Evolutionary conservation across 2,113 vertebrate genomes (phyloP), one percentile per base, ranked within the genome.

Genomic region (Caretta caretta): DNA sequence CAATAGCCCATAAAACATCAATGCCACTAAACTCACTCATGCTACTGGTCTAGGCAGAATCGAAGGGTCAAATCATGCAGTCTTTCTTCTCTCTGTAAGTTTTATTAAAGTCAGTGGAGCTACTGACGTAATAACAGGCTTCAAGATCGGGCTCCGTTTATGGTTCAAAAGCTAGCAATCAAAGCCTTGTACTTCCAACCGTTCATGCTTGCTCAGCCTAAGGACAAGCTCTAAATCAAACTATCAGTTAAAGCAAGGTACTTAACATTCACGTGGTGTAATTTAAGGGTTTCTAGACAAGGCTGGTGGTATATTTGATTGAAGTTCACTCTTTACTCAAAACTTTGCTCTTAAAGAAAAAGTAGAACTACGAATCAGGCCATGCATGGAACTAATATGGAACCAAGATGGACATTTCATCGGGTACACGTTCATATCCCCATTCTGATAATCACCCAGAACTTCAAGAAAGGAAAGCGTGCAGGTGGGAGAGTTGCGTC

Each of bases 301-400:
- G 27, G 19, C 4, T n/a, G 0, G 13, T 35, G 10, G 2, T 31
- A 0, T 13, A 6, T n/a, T 59, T 56, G 10, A 3, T 8, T 3
- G 75, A 87, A 56, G 25, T 14, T 5, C n/a, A 31, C 1, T 24
- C 69, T 90, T 49, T 2, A 17, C 50, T 76, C 1, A 8, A 2
- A 2, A 0, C 9, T 62, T 5, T 2, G n/a, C 31, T 80, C 7
- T 69, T 24, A 20, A 54, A 89, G 42, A 20, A 29, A 11, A 4
- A n/a, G 62, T 35, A n/a, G 35, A 20, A 8, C 31, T 17, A 9
- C 16, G 35, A 69, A 31, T 27, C 29, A 31, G 62, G 62, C 62
- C 62, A 4, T 17, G 31, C 62, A 17, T 35, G 62, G 11, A n/a
- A 49, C 35, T 78, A 38, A 46, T 5, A 9, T 82, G 42, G 62